Evolutionary conservation across 30 jellyfish, hydroid and myxozoan genomes (phyloP), one percentile per base, ranked within the genome.

Genomic region (Turritopsis rubra): DNA sequence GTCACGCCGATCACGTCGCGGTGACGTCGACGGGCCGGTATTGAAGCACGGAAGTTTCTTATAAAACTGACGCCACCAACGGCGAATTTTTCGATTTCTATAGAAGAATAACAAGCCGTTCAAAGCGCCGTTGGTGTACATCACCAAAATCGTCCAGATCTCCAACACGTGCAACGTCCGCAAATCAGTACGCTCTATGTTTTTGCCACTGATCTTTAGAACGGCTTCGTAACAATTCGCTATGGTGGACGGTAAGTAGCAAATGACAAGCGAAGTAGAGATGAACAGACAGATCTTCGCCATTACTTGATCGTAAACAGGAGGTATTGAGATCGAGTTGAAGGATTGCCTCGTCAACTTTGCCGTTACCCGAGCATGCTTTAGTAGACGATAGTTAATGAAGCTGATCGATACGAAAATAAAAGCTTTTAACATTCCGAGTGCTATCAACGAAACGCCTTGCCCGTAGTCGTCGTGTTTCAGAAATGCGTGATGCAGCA

Each of bases 81-180:
- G 77, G 30, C 77, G 77, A 68, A 68, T 16, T 1, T 68, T 68
- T n/a, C 77, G 77, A 27, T 68, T 68, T 27, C 77, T 17, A 68
- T 68, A 68, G 8, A 68, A n/a, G 19, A 68, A 68, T 22, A 68
- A 68, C 16, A 68, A 8, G 17, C 77, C 77, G 21, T 68, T 68
- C 9, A 68, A n/a, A 8, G 31, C 77, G 19, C 77, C 19, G 77
- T 68, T 68, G 28, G 30, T 27, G 19, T 68, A 68, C 77, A 68
- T 68, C 77, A 27, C 31, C 30, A 68, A 68, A 68, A 68, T 68
- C 77, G 77, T n/a, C 77, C 77, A 68, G 28, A 27, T 27, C 77
- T 68, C 77, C 8, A 68, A 68, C 31, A n/a, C 9, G 77, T 68
- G 30, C 30, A 68, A 68, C 9, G 77, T 68, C 21, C 21, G 28